Conservation (phyloP, 2,888 invertebrate species). For the Latrodectus hesperus region DNA sequence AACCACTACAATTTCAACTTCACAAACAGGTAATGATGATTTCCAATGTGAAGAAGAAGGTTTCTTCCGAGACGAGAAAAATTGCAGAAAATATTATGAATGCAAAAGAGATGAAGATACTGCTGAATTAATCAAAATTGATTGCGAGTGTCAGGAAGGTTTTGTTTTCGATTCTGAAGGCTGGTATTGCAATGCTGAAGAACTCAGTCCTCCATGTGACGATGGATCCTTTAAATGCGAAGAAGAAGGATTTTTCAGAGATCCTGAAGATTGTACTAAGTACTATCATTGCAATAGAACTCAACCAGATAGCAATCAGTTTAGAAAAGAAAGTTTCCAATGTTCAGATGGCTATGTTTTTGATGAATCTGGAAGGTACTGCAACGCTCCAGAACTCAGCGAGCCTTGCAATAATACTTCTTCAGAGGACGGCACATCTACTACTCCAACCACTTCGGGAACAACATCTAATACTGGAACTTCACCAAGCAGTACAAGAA, state of each 20-base stretch:
- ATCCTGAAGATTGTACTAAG: constrained; percentile 70
- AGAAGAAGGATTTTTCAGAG: constrained; percentile 71
- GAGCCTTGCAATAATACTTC: constrained; percentile 35
- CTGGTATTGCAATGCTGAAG: constrained; percentile 69
- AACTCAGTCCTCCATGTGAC: constrained; percentile 50
- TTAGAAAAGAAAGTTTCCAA: constrained; percentile 52
- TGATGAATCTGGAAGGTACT: constrained; percentile 70
- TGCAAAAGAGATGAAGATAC: constrained; percentile 68
- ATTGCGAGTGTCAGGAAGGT: constrained; percentile 70
- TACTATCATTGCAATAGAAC: constrained; percentile 70
- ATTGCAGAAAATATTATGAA: constrained; percentile 70
- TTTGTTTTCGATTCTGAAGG: constrained; percentile 69
- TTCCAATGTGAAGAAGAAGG: constrained; percentile 70
- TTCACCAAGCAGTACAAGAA: neutral
- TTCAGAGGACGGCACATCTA: neutral
- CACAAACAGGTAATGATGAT: constrained; percentile 8
- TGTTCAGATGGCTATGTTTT: constrained; percentile 70
- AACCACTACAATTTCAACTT: neutral
- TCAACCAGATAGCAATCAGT: constrained; percentile 22
- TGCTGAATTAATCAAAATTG: constrained; percentile 59
- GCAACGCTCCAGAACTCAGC: constrained; percentile 65
- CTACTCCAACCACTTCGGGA: neutral
- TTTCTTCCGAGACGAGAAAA: constrained; percentile 69
- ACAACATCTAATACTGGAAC: constrained; percentile 13
- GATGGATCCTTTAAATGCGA: constrained; percentile 54